Percentiles rank a stretch among this genome's conserved stretches.
Evolutionary conservation across 2,888 invertebrate species (phyloP).

Genomic region (Tanytarsus gracilentus): DNA sequence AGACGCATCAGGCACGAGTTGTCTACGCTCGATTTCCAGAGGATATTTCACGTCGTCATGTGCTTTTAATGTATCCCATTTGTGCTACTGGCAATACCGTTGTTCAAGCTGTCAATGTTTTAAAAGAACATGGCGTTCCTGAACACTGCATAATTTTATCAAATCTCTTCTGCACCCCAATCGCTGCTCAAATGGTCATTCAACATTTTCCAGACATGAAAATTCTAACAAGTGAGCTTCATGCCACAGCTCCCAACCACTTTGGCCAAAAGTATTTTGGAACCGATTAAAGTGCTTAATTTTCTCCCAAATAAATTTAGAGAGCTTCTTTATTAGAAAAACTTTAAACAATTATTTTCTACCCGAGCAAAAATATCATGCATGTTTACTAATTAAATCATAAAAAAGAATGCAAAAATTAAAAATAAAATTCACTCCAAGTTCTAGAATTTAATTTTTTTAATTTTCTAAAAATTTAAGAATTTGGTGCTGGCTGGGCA

Average conservation of each 20-base stretch:
- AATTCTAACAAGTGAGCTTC: slow-evolving; percentile 91
- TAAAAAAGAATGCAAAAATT: background rate
- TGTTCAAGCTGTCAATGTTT: slow-evolving; percentile 80
- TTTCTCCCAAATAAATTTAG: too few relatives aligned
- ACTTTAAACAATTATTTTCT: too few relatives aligned
- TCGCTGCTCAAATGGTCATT: slow-evolving; percentile 74
- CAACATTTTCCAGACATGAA: slow-evolving; percentile 83
- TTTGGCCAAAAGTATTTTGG: slow-evolving; percentile 99
- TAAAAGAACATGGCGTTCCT: slow-evolving; percentile 87
- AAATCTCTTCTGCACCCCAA: slow-evolving; percentile 93
- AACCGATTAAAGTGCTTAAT: slow-evolving; percentile 62
- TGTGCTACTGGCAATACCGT: slow-evolving; percentile 99
- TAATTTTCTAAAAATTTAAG: background rate
- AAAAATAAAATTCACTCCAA: too few relatives aligned
- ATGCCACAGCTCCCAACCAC: slow-evolving; percentile 91
- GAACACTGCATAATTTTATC: slow-evolving; percentile 95
- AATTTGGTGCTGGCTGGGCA: background rate
- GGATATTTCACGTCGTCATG: slow-evolving; percentile 79
- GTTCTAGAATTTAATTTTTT: background rate
- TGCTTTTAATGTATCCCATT: slow-evolving; percentile 96
- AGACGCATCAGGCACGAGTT: slow-evolving; percentile 92
- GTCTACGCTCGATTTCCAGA: slow-evolving; percentile 97
- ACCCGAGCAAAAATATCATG: too few relatives aligned
- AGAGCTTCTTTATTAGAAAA: too few relatives aligned
- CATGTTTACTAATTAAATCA: background rate